Evolutionary conservation across 2,888 invertebrate species (phyloP), one percentile per base, ranked within the genome.

Genomic region (Drosophila mulleri): DNA sequence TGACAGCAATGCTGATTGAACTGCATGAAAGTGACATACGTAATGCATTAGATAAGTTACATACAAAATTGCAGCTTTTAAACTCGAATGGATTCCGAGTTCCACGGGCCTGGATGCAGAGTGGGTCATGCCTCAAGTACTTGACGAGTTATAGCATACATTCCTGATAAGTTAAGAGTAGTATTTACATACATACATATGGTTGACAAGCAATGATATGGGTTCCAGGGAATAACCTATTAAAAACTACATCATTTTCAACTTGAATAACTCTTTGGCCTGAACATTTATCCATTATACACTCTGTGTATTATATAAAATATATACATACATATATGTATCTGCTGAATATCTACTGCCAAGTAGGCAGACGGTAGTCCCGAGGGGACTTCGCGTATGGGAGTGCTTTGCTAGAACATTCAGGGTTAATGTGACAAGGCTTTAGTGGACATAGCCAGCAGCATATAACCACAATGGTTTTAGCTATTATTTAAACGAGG

Each of bases 401-500:
- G 58, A 54, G 66, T 44, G 61, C 52, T 48, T 78, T 18, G 56
- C 66, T 56, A 59, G 75, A 64, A 78, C 64, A 70, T 67, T 74
- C 64, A 59, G 72, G 67, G 75, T 71, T 80, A 73, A 72, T 83
- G 81, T 78, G 81, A 67, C 72, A 73, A 71, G 50, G 71, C 57
- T 56, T 68, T 70, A 60, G 63, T 64, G 71, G 61, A 64, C 52
- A 56, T 66, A 42, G 67, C 68, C 65, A 61, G 67, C 47, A 69
- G 88, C 76, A 29, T 35, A 72, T n/a, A 66, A 37, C 56, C 78
- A 67, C 79, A 78, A 67, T 84, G 74, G 77, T 71, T 54, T 77
- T 71, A 69, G 83, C 67, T 75, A 82, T 85, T 88, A 83, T 72
- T 88, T 85, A 88, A 85, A 80, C 78, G 80, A 72, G 37, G 60